Conservation (phyloP, 2,797 vertebrate genomes). For the Sciurus vulgaris region DNA sequence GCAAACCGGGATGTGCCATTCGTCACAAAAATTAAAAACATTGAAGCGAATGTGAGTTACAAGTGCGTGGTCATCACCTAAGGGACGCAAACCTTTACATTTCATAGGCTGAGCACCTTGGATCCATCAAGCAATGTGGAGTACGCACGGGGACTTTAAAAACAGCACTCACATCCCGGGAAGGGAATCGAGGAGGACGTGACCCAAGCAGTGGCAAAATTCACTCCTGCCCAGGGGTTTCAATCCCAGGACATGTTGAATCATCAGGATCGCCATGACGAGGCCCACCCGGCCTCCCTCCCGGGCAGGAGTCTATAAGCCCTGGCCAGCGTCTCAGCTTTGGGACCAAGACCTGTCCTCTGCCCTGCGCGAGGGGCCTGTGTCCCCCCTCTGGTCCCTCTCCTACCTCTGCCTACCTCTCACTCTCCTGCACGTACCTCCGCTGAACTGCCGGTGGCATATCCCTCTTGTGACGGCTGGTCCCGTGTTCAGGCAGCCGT, state of each 20-base stretch:
- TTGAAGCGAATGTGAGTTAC: neutral
- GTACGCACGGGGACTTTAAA: neutral
- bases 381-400: too few relatives aligned
- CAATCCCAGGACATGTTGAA: neutral
- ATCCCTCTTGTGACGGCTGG: neutral
- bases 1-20: neutral
- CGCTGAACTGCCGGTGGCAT: neutral
- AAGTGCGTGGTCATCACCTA: neutral
- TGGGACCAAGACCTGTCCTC: neutral
- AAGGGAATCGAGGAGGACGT: neutral
- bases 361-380: too few relatives aligned
- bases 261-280: neutral
- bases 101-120: neutral
- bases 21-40: neutral
- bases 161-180: neutral
- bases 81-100: neutral
- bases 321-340: neutral
- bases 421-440: too few relatives aligned
- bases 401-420: accelerated
- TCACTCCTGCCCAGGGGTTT: neutral
- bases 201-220: neutral
- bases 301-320: too few relatives aligned
- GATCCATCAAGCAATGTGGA: accelerated
- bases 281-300: neutral
- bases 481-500: accelerated